These are phyloP conservation scores for Fulmarus glacialis DNA, from an alignment of 2,113 vertebrate genomes.

Conservation along the genomic window DNA sequence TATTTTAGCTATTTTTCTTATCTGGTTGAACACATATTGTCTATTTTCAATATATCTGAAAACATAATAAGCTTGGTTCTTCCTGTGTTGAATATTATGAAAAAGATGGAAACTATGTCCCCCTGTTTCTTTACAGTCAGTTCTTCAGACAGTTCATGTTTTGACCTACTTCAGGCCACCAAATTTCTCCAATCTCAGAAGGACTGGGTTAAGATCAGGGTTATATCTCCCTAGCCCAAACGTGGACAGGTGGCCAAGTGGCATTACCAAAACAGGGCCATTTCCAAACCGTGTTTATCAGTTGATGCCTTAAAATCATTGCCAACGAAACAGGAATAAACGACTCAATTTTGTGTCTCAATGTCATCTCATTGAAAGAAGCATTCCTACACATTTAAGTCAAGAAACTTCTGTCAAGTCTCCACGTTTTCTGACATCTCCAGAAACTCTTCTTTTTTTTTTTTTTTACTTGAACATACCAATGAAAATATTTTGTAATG, in stretches of 20 bases:
- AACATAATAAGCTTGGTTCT: neutral
- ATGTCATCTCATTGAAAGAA: neutral
- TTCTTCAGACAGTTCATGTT: neutral
- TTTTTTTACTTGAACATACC: neutral
- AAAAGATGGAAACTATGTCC: neutral
- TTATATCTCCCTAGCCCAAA: neutral
- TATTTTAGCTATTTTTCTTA: neutral
- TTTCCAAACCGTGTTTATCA: neutral
- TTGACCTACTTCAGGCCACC: neutral
- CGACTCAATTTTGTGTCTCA: neutral
- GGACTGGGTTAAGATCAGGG: neutral
- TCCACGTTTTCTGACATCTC: neutral
- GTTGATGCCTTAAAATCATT: neutral
- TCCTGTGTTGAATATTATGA: neutral
- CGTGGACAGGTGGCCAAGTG: neutral
- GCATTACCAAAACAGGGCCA: neutral
- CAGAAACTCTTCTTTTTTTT: neutral
- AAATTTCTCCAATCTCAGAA: neutral
- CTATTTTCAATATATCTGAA: neutral
- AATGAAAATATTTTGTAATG: neutral
- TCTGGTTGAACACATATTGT: neutral
- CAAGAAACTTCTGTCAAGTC: neutral
- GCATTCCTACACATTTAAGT: neutral
- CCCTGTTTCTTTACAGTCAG: neutral
- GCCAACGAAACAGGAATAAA: neutral